Percentiles rank a stretch among this genome's conserved stretches.
phyloP scores from a whole-genome alignment of 2,888 invertebrate species.

The Tyria jacobaeae region DNA sequence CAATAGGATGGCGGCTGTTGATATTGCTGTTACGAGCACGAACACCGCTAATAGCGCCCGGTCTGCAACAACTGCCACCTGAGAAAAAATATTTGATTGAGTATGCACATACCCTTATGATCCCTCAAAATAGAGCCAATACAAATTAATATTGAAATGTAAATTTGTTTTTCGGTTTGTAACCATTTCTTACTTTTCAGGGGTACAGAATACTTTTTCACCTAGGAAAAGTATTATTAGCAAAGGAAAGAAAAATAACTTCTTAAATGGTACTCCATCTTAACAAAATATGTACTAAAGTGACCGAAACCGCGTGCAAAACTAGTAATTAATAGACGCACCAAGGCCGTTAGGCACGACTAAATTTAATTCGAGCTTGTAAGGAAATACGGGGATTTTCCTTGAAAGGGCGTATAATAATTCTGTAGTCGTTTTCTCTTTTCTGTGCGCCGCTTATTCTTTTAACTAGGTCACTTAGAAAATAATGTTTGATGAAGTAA shows the following conservation, averaged over 20 bases:
- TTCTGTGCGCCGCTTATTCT: not conserved
- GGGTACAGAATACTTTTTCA: too few species aligned
- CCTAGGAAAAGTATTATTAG: too few species aligned
- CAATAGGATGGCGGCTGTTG: slow-evolving; percentile 92
- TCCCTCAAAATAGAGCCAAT: not conserved
- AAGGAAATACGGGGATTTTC: not conserved
- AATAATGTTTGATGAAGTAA: not conserved
- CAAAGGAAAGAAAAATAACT: too few species aligned
- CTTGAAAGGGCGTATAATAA: not conserved
- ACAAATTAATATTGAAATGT: too few species aligned
- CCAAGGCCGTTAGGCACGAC: not conserved
- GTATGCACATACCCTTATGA: not conserved
- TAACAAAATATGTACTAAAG: too few species aligned
- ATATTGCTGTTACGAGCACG: slow-evolving; percentile 91
- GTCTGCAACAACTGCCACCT: slow-evolving; percentile 94
- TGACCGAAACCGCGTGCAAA: not conserved
- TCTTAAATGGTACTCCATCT: too few species aligned
- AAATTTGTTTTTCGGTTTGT: too few species aligned
- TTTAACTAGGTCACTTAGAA: not conserved
- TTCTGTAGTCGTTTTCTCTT: not conserved
- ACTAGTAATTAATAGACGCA: not conserved
- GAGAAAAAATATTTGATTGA: slow-evolving; percentile 24
- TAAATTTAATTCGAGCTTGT: not conserved
- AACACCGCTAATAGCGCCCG: slow-evolving; percentile 92
- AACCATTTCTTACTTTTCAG: too few species aligned